Evolutionary conservation across 2,113 vertebrate genomes (phyloP), one percentile per base, ranked within the genome.

Genomic region (Xiphophorus hellerii): DNA sequence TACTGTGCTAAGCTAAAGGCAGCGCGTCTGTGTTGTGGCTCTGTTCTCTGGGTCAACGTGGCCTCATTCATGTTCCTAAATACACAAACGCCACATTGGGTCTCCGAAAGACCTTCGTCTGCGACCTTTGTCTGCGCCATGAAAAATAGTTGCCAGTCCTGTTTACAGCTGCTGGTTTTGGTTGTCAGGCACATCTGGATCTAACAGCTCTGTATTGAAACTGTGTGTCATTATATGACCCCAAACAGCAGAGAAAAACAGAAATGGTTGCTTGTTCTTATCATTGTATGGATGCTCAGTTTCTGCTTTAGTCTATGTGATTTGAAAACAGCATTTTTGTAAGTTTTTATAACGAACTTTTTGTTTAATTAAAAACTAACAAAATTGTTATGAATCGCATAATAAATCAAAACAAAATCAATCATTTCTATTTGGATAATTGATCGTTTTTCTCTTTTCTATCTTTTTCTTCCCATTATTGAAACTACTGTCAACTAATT

Each of bases 1-100:
- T 62, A 37, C 77, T 48, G 44, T 33, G 35, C 62, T 37, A 58
- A 82, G 60, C 67, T 76, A 62, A 37, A 0, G 31, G 77, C 74
- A 44, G 63, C 76, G n/a, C 64, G 70, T 30, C 28, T 64, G 78
- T 39, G 65, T 28, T 6, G 54, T 51, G 66, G 62, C 54, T 12
- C 48, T 63, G 66, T 83, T 33, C 39, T 75, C 73, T 12, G 15
- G 61, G 61, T 76, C 15, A 66, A 15, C 44, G 44, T 1, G 70
- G 75, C 73, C 62, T 78, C 82, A 75, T 87, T 88, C 71, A 83
- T 71, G 73, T 54, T 51, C 35, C 5, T 81, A 73, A 87, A 78
- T 72, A 69, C 65, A 83, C 61, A 62, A 35, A 37, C 15, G 27
- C 15, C 51, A 63, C 80, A 73, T 60, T 64, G 51, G 37, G 54